Evolutionary conservation across 2,888 invertebrate species (phyloP), one percentile per base, ranked within the genome.

Genomic region (Furcula furcula): DNA sequence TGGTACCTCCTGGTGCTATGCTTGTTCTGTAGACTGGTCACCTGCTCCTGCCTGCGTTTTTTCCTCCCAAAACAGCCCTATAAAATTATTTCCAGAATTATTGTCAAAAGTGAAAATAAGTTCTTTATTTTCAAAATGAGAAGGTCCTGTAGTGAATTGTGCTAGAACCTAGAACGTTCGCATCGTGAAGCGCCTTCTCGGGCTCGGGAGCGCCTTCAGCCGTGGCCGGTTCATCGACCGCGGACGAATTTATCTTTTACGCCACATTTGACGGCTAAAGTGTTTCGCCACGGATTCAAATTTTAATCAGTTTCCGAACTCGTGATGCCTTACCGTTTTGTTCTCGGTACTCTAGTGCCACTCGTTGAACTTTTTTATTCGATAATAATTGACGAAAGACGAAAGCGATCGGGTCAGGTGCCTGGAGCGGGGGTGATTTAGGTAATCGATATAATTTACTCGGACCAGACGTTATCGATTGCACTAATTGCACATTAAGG

Each of bases 271-370:
- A 71, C 64, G 69, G 63, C 59, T 75, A 66, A 68, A 67, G 50
- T 69, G 63, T 76, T 76, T 76, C 71, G 74, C 70, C 74, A 80
- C 76, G 81, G 74, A 76, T 71, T 70, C 54, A 56, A 63, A 64
- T 55, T 67, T 73, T 75, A 73, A 78, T 72, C 74, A 70, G 75
- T 75, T 73, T 69, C 58, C 47, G 60, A 65, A 58, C 67, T 77
- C 65, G 76, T 66, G 66, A 73, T 68, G 73, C 60, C 63, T 53
- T 46, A 37, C 31, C 34, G 46, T 61, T 65, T 62, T 57, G 51
- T 59, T 26, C 14, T 35, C 43, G 31, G 36, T 38, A 35, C 34
- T 41, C 38, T 29, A 36, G 35, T 37, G 36, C 36, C 40, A 46
- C 35, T 55, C 40, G 36, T n/a, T 43, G 31, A 43, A 51, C 34